These are phyloP conservation scores for Drosophila ercepeae DNA, from an alignment of 1,140 invertebrate genomes.

Conservation along the genomic window DNA sequence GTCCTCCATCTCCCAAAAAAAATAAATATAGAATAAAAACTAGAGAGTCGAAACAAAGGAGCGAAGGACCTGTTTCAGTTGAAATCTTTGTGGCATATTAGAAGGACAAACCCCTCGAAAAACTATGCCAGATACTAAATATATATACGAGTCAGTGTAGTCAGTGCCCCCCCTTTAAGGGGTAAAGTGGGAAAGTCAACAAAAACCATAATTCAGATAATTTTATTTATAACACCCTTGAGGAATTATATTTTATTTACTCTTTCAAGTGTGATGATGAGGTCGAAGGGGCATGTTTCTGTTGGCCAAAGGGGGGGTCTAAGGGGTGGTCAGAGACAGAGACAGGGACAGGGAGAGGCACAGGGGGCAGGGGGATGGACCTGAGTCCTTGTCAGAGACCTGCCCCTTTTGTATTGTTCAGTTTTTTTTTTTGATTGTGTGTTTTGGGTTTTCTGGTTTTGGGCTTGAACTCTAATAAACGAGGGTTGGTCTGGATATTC, in stretches of 20 bases:
- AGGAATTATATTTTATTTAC: conserved; percentile 83
- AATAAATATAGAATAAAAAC: neutral
- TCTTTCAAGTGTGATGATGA: conserved; percentile 82
- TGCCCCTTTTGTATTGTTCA: conserved; percentile 34
- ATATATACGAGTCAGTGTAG: neutral
- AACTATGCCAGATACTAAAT: conserved; percentile 64
- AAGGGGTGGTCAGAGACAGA: neutral
- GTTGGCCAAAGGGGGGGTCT: neutral
- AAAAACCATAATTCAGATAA: conserved; percentile 82
- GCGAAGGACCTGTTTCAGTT: conserved; percentile 34
- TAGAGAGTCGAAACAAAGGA: conserved; percentile 16
- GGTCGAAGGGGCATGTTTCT: conserved; percentile 29
- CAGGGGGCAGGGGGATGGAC: conserved; percentile 1
- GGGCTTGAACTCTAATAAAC: conserved; percentile 26
- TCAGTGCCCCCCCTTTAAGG: neutral
- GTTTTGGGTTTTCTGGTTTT: conserved; percentile 12
- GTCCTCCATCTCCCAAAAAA: neutral
- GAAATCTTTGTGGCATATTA: conserved; percentile 62
- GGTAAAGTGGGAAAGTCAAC: conserved; percentile 68
- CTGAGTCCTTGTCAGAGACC: conserved; percentile 41
- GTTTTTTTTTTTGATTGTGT: conserved; percentile 18
- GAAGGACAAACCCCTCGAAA: conserved; percentile 60
- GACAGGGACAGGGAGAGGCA: neutral
- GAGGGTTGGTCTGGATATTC: conserved; percentile 40
- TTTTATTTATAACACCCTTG: conserved; percentile 83